Percentiles rank a stretch among this genome's conserved stretches.
Evolutionary conservation across 2,113 vertebrate genomes (phyloP).

Genomic region (Carassius carassius): DNA sequence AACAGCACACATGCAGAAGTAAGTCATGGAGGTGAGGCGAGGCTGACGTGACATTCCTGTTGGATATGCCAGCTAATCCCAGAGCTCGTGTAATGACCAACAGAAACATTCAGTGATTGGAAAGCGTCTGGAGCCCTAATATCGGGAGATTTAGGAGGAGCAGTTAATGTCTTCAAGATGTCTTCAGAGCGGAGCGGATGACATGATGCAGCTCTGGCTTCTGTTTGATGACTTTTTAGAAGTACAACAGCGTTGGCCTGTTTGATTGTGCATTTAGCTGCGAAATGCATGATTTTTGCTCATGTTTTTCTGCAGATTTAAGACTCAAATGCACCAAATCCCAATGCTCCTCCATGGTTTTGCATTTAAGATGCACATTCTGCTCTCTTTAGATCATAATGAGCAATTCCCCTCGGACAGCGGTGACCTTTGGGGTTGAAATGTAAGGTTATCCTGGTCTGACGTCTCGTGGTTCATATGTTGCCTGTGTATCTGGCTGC

Average conservation of each 20-base stretch:
- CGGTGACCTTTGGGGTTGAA: constrained; percentile 7
- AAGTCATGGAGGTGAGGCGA: constrained; percentile 44
- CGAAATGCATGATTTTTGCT: neutral
- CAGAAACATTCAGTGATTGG: constrained; percentile 15
- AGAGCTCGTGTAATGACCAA: constrained; percentile 34
- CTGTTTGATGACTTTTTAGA: neutral
- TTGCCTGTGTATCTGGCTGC: neutral
- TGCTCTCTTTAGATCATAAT: neutral
- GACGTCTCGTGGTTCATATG: neutral
- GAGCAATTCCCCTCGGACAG: neutral
- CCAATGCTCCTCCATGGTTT: neutral
- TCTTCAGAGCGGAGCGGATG: constrained; percentile 2
- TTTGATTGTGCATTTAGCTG: neutral
- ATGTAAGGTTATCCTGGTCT: constrained; percentile 5
- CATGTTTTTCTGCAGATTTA: neutral
- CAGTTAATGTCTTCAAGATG: constrained; percentile 39
- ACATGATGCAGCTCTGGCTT: constrained; percentile 13
- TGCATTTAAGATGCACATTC: neutral
- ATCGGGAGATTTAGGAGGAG: constrained; percentile 26
- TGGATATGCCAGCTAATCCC: constrained; percentile 50
- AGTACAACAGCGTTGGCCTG: neutral
- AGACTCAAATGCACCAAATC: neutral
- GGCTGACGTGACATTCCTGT: constrained; percentile 42
- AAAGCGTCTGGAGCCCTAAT: neutral
- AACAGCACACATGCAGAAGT: constrained; percentile 15